phyloP scores from a whole-genome alignment of 1,140 invertebrate species.

The Ladona fulva region DNA sequence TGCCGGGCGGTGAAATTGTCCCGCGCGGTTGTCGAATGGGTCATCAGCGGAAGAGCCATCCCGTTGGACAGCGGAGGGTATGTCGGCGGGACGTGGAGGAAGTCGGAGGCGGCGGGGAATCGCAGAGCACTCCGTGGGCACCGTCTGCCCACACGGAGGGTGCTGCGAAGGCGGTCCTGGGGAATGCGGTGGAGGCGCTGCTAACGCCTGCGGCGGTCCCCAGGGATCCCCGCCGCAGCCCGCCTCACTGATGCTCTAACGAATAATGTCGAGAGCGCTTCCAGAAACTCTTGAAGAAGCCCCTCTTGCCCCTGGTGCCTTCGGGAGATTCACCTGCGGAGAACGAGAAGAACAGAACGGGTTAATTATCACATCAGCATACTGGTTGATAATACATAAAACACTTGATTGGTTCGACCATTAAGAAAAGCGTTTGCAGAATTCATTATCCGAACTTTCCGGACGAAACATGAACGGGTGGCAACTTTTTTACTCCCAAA shows the following conservation, averaged over 20 bases:
- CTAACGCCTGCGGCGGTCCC: neutral
- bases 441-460: too few relatives aligned
- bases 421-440: too few relatives aligned
- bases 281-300: conserved; percentile 75
- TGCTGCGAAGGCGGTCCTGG: neutral
- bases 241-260: conserved; percentile 57
- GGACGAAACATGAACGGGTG: too few relatives aligned
- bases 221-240: neutral
- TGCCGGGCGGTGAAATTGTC: too few relatives aligned
- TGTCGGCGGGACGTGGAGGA: neutral
- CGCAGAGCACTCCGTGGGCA: neutral
- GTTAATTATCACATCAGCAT: too few relatives aligned
- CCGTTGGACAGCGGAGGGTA: neutral
- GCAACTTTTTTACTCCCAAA: too few relatives aligned
- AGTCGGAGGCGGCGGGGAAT: neutral
- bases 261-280: conserved; percentile 72
- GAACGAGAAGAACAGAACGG: too few relatives aligned
- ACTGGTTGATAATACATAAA: too few relatives aligned
- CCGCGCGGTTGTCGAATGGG: too few relatives aligned
- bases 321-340: neutral
- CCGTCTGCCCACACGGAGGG: neutral
- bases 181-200: neutral
- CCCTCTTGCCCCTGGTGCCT: conserved; percentile 60
- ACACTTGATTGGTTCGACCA: too few relatives aligned
- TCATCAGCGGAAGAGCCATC: neutral